Evolutionary conservation across 2,113 vertebrate genomes (phyloP), one percentile per base, ranked within the genome.

Genomic region (Psammodynastes pulverulentus): DNA sequence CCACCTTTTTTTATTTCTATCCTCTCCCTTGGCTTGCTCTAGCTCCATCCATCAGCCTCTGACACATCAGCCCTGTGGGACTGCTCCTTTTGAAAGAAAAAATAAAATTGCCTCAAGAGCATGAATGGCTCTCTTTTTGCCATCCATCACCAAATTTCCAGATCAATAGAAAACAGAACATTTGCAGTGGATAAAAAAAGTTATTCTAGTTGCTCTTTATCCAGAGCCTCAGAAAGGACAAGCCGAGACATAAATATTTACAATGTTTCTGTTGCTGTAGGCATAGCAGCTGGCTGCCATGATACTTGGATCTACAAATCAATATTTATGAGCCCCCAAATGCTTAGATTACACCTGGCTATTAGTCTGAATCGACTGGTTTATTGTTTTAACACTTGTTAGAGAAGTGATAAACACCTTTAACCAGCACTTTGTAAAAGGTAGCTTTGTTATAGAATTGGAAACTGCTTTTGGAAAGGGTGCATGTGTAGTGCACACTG

Each of bases 251-350:
- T 29, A 94, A 95, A 94, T 90, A 92, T 92, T 93, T 94, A 53
- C 26, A 67, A 26, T 92, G 34, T 79, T 90, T 92, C 67, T 0
- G 19, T 56, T 87, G 84, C 88, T 95, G 90, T 90, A 90, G 72
- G 26, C 79, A 62, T 43, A 67, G 56, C 92, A 91, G 93, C 91
- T 92, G 89, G 89, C 91, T 90, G 49, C 91, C 86, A 51, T 13
- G 15, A 67, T 89, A 93, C 86, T 92, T 79, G 62, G 39, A 90
- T 90, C 93, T 92, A 45, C 90, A 94, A 94, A 93, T 94, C 93
- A 96, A 91, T 94, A 94, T 94, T 95, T 95, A 93, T 0, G 0
- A 95, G 91, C 90, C 58, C 72, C 48, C 94, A 91, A 94, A 93
- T 88, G 87, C 92, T 93, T 53, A 56, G 67, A 91, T 58, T 93